Conservation (phyloP, 2,888 invertebrate species). For the Leuctra nigra region DNA sequence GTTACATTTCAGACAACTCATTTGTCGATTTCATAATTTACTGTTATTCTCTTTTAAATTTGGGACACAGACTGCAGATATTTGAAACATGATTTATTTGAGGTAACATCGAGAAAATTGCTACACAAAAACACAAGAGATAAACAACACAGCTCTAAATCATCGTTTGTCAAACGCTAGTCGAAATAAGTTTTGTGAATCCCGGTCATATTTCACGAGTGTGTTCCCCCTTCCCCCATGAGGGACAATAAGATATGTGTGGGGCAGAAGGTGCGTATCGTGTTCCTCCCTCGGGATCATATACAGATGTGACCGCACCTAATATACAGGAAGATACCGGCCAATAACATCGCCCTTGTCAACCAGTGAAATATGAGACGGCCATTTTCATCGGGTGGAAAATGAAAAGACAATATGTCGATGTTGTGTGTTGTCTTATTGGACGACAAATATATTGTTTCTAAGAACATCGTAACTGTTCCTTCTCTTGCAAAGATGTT, state of each 20-base stretch:
- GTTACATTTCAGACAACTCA: too few species aligned
- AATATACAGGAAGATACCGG: constrained; percentile 22
- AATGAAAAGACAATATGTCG: background rate
- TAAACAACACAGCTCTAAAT: too few species aligned
- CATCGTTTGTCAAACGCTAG: constrained; percentile 5
- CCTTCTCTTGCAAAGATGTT: too few species aligned
- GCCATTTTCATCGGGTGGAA: background rate
- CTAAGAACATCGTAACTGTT: too few species aligned
- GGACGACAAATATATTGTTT: background rate
- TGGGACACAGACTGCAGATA: too few species aligned
- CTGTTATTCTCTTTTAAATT: too few species aligned
- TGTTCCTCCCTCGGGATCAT: background rate
- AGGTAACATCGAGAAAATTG: too few species aligned
- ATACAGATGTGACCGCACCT: constrained; percentile 22
- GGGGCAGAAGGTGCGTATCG: constrained; percentile 5
- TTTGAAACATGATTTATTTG: too few species aligned
- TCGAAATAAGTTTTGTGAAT: constrained; percentile 7
- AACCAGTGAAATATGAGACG: constrained; percentile 25
- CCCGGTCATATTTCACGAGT: constrained; percentile 3
- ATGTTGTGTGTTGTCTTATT: background rate
- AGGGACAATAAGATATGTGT: background rate
- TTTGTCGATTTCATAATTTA: too few species aligned
- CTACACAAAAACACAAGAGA: too few species aligned
- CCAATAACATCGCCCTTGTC: too few species aligned
- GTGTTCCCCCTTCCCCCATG: background rate